Base-by-base conservation (phyloP, 2,797 vertebrate species). In the Ispidina picta region DNA sequence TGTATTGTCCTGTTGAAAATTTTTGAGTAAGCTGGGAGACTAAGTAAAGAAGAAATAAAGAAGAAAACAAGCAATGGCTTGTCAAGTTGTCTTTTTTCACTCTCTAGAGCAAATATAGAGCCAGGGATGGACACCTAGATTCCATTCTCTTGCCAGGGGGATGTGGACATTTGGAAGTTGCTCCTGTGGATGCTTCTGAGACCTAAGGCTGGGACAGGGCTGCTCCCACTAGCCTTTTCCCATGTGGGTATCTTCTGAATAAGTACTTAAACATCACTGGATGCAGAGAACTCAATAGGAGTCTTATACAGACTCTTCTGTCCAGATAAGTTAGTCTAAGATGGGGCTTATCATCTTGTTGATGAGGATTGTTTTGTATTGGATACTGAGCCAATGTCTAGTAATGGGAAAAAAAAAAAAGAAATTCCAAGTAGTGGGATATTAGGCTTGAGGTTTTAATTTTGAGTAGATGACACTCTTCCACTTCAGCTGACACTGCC, bases 221-320 rank as follows among this genome's bases (percentile, higher is more conserved):
- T 70, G 56, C 22, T 86, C n/a, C 23, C 22, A 55, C 13, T 2
- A 1, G 17, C 8, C 14, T 15, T 7, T 35, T 35, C 28, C 33
- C 44, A 25, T 6, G 3, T 1, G 2, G 51, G 21, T 25, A 49
- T 72, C 13, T 41, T 86, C 59, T 72, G 48, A 9, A 4, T 5
- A 29, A 33, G 26, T 41, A 46, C 49, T 52, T 46, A 64, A 72
- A 37, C 18, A 44, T 14, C 64, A 56, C 48, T 37, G 16, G 44
- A 6, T 56, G 26, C 4, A 33, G 37, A 26, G 10, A 54, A 15
- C 12, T 66, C 68, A 59, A 12, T 0, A 4, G 21, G 46, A 14
- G 3, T 26, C 29, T 72, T 7, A 3, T 0, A 5, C 15, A 68
- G 33, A 10, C n/a, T 14, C 46, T 33, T 37, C 5, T 14, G 7